Conservation (phyloP, 2,113 vertebrate species). For the Amphilophus citrinellus region DNA sequence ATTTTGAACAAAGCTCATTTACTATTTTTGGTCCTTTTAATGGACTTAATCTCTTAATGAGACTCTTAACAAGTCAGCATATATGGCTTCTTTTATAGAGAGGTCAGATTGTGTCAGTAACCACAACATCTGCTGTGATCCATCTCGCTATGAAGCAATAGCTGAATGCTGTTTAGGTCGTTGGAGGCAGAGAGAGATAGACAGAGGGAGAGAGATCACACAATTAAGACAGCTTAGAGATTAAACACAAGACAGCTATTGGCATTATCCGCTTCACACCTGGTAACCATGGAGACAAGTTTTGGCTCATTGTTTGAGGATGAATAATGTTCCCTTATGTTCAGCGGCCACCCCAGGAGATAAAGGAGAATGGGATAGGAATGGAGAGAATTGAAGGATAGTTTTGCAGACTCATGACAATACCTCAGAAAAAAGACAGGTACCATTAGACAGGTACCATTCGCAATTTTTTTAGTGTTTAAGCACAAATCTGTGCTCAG, state of each 20-base stretch:
- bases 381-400: slow-evolving; percentile 6
- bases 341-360: background rate
- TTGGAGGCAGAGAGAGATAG: background rate
- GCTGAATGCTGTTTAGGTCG: background rate
- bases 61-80: slow-evolving; percentile 2
- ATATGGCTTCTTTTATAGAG: background rate
- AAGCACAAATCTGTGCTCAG: background rate
- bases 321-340: slow-evolving; percentile 21
- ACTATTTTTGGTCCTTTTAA: slow-evolving; percentile 30
- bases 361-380: slow-evolving; percentile 11
- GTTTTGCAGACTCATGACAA: slow-evolving; percentile 18
- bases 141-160: background rate
- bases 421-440: background rate
- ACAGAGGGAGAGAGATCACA: background rate
- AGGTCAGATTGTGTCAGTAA: slow-evolving; percentile 27
- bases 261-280: slow-evolving; percentile 10
- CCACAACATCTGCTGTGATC: background rate
- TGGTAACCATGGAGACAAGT: slow-evolving; percentile 53
- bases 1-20: slow-evolving; percentile 40
- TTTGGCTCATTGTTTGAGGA: slow-evolving; percentile 21
- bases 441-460: background rate
- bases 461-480: background rate
- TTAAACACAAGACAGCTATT: slow-evolving; percentile 16
- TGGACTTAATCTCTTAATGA: slow-evolving; percentile 7
- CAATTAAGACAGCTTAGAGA: slow-evolving; percentile 34